These are phyloP conservation scores for Gila robusta DNA, from an alignment of 2,797 vertebrate genomes.

Conservation along the genomic window DNA sequence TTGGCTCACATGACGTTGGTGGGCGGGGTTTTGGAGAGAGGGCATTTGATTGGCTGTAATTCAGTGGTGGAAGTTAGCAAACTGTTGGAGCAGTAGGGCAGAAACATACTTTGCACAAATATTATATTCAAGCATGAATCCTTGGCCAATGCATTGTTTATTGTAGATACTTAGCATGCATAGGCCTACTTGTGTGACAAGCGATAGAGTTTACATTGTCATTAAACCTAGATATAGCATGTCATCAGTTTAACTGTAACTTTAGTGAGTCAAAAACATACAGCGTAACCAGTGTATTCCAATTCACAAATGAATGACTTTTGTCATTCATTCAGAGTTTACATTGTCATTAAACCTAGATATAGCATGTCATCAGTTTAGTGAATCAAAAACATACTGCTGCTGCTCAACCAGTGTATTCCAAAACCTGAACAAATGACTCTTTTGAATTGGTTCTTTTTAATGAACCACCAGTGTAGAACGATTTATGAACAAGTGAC, in stretches of 20 bases:
- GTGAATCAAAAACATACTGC: background rate
- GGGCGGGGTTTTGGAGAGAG: background rate
- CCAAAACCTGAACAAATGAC: fast-evolving
- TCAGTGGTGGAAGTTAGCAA: background rate
- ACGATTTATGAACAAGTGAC: background rate
- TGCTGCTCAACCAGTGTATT: background rate
- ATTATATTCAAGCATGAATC: too few species aligned
- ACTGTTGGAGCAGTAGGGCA: background rate
- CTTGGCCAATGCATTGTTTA: too few species aligned
- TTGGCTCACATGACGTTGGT: background rate
- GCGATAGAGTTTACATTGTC: too few species aligned
- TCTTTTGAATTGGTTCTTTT: background rate
- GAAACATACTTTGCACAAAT: too few species aligned
- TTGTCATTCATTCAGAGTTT: background rate
- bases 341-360: too few species aligned
- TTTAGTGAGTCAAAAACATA: background rate
- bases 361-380: background rate
- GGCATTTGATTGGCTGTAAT: background rate
- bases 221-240: too few species aligned
- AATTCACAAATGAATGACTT: background rate
- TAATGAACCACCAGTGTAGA: too few species aligned
- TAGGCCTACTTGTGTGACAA: too few species aligned
- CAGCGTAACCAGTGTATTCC: background rate
- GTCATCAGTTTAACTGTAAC: too few species aligned
- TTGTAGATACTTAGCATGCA: too few species aligned